These are phyloP conservation scores for Acleris sparsana DNA, from an alignment of 2,888 invertebrate genomes.

Conservation along the genomic window DNA sequence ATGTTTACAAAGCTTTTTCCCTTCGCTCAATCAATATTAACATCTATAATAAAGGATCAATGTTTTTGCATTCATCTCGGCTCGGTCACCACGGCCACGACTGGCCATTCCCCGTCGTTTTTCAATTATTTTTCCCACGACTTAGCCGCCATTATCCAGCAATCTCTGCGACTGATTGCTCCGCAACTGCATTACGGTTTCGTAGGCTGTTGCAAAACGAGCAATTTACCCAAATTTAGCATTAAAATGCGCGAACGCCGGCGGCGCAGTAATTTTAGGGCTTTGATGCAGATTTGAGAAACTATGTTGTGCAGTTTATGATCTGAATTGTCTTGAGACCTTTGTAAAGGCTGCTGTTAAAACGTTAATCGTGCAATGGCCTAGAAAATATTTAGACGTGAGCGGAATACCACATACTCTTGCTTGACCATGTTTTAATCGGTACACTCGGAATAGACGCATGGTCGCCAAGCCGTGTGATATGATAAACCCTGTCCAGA, in stretches of 20 bases:
- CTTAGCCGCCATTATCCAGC: conserved; percentile 50
- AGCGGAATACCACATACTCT: not conserved
- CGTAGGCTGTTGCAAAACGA: conserved; percentile 26
- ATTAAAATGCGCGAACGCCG: conserved; percentile 29
- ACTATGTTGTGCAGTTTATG: conserved; percentile 1
- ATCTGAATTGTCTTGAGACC: conserved; percentile 20
- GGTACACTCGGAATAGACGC: not conserved
- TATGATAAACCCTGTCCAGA: not conserved
- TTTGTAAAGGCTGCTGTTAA: conserved; percentile 13
- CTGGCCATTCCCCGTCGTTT: conserved; percentile 58
- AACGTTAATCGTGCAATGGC: not conserved
- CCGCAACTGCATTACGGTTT: conserved; percentile 35
- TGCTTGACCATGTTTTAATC: not conserved
- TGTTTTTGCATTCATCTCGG: conserved; percentile 47
- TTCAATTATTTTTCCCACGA: conserved; percentile 68
- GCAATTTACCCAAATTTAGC: conserved; percentile 33
- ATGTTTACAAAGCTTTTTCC: too few species aligned
- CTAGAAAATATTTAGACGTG: not conserved
- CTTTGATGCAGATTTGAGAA: conserved; percentile 22
- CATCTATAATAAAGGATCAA: not conserved
- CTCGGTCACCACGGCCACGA: conserved; percentile 55
- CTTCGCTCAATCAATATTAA: not conserved
- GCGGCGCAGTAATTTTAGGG: conserved; percentile 31
- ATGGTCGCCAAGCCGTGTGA: not conserved
- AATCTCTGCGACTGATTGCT: conserved; percentile 40